Evolutionary conservation across 1,140 invertebrate genomes (phyloP).

Genomic region (Cheumatopsyche charites): DNA sequence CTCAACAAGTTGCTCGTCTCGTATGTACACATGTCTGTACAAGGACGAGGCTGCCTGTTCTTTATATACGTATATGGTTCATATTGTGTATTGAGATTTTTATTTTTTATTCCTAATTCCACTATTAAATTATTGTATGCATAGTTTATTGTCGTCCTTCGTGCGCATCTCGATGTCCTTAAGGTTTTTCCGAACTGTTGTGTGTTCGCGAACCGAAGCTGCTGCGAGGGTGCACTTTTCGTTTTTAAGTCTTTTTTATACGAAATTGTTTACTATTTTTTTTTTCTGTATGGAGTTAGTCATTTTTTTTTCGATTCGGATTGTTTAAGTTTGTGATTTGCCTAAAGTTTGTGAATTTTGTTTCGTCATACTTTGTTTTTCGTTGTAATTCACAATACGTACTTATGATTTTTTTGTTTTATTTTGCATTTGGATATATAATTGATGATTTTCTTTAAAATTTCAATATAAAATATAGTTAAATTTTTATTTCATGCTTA

Average conservation of each 20-base stretch:
- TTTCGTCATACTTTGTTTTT: conserved; percentile 7
- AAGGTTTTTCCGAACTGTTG: too few relatives aligned
- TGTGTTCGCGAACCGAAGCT: neutral
- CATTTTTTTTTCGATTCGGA: conserved; percentile 36
- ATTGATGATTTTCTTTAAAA: conserved; percentile 24
- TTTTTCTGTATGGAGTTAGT: conserved; percentile 36
- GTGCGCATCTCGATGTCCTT: too few relatives aligned
- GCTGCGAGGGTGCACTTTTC: neutral
- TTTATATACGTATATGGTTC: neutral
- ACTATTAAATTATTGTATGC: conserved; percentile 27
- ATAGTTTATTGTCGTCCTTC: conserved; percentile 1
- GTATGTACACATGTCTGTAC: too few relatives aligned
- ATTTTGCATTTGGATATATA: conserved; percentile 33
- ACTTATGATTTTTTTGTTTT: conserved; percentile 19
- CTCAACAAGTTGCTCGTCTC: conserved; percentile 12
- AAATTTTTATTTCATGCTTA: conserved; percentile 38
- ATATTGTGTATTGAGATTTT: conserved; percentile 12
- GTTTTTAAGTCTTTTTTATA: conserved; percentile 3
- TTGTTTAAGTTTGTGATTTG: conserved; percentile 6
- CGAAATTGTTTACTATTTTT: conserved; percentile 28
- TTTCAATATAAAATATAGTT: conserved; percentile 32
- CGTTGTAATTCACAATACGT: neutral
- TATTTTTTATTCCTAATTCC: conserved; percentile 16
- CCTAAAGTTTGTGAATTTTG: neutral
- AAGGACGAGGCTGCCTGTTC: conserved; percentile 4